Percentiles rank a stretch among this genome's conserved stretches.
phyloP scores from a whole-genome alignment of 2,113 vertebrate genomes.

The Lepisosteus oculatus region DNA sequence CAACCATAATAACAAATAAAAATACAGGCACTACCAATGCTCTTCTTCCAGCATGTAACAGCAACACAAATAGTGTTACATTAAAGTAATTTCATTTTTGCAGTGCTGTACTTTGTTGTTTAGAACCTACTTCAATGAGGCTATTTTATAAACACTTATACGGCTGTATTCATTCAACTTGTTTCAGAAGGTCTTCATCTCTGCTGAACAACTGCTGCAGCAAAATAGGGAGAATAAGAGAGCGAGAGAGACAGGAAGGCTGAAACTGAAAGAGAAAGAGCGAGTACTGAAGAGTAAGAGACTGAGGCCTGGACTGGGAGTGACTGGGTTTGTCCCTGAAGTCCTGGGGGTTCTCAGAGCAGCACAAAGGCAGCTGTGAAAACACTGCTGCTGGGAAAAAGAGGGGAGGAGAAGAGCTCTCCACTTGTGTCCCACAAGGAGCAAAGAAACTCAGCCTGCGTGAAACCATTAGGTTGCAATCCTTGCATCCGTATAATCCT shows the following conservation, averaged over 20 bases:
- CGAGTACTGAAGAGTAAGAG: constrained; percentile 9
- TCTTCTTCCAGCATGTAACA: too few species aligned
- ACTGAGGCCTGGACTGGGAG: constrained; percentile 17
- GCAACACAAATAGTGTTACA: too few species aligned
- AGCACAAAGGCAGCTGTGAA: constrained; percentile 49
- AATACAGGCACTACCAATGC: too few species aligned
- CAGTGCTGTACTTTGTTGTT: too few species aligned
- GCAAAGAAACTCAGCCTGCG: constrained; percentile 29
- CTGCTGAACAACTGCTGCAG: neutral
- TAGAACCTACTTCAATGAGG: too few species aligned
- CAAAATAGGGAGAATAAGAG: neutral
- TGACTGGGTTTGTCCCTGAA: constrained; percentile 19
- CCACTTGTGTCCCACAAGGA: constrained; percentile 11
- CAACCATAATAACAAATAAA: too few species aligned
- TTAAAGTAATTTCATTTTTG: too few species aligned
- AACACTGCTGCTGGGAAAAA: constrained; percentile 32
- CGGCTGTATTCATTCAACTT: too few species aligned
- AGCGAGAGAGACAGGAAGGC: neutral
- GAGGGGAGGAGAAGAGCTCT: constrained; percentile 26
- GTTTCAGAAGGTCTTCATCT: too few species aligned
- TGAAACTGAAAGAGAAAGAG: neutral
- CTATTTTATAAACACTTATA: too few species aligned
- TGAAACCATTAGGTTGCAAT: constrained; percentile 22
- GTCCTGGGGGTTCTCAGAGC: constrained; percentile 20
- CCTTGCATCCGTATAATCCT: constrained; percentile 4